Conservation (phyloP, 2,888 invertebrate genomes). For the Acheta domesticus region DNA sequence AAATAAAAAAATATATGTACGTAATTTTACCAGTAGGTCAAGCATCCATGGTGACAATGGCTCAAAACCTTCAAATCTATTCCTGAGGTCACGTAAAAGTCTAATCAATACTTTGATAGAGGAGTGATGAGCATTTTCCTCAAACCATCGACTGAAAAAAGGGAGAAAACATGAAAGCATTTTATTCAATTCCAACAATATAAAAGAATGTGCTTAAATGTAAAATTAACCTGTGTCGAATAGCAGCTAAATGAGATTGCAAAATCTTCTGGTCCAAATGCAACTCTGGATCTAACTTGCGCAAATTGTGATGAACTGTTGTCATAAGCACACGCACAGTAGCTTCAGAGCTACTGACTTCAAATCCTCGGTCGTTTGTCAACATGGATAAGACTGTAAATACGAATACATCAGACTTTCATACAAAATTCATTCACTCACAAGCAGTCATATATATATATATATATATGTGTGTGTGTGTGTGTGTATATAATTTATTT, state of each 20-base stretch:
- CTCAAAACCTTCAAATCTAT: conserved; percentile 84
- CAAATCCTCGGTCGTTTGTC: conserved; percentile 76
- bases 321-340: conserved; percentile 88
- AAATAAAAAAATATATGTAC: background rate
- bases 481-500: too few species aligned
- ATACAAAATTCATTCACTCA: background rate
- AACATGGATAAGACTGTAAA: conserved; percentile 49
- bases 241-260: conserved; percentile 87
- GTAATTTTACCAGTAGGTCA: conserved; percentile 65
- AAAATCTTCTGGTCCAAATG: conserved; percentile 70
- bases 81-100: conserved; percentile 85
- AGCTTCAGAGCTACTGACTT: conserved; percentile 79
- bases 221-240: conserved; percentile 66
- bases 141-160: conserved; percentile 80
- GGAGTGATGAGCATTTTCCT: conserved; percentile 95
- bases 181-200: background rate
- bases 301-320: conserved; percentile 88
- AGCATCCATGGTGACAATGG: conserved; percentile 95
- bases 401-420: background rate
- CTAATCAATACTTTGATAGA: conserved; percentile 93
- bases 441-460: too few species aligned
- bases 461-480: too few species aligned
- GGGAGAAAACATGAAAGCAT: background rate
- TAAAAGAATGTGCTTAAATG: background rate
- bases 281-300: conserved; percentile 86